Base-by-base conservation (phyloP, 2,113 vertebrate species). In the Chaetops frenatus region DNA sequence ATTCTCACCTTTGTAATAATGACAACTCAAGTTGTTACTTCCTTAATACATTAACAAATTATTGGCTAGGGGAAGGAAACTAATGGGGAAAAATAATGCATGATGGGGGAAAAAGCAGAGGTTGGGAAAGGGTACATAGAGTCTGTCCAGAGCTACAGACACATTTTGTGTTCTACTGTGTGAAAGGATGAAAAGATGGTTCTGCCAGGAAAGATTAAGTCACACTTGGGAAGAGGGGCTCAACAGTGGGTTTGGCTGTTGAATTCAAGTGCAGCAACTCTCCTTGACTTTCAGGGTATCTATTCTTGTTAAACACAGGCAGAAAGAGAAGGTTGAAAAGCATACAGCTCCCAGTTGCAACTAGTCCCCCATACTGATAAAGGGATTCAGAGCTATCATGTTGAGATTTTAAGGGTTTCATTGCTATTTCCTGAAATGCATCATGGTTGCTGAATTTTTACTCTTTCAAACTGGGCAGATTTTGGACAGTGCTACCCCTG, bases 161-260 rank as follows among this genome's bases (percentile, higher is more conserved):
- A 2, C 0, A 2, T 76, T 85, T 73, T 93, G 62, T 87, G 80
- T 90, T 76, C 69, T 83, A 38, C 25, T 70, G 71, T 88, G 71
- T 80, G 84, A 95, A 90, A 73, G 54, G 38, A 77, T 90, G 79
- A 82, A 10, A 94, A 90, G 62, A 66, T 88, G 47, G 31, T 62
- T 92, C 84, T 94, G 87, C 82, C 85, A 91, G 71, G 74, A 91
- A 93, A 69, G 67, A 93, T 91, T 90, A 90, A 76, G 66, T 73
- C 50, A 82, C 0, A 6, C 87, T 93, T 88, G 58, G 64, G 50
- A 90, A 82, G 81, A 93, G 82, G 47, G 33, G 21, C 58, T 77
- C 35, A 58, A 1, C 1, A 11, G 19, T 80, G 70, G 19, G 4
- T 79, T 91, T 91, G 47, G 78, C 60, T 82, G 7, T 51, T 80